A percentile compares a stretch with the other conserved stretches of the same genome.
These are phyloP conservation scores for Campoplex nolae DNA, from an alignment of 2,888 invertebrate species.

Conservation along the genomic window DNA sequence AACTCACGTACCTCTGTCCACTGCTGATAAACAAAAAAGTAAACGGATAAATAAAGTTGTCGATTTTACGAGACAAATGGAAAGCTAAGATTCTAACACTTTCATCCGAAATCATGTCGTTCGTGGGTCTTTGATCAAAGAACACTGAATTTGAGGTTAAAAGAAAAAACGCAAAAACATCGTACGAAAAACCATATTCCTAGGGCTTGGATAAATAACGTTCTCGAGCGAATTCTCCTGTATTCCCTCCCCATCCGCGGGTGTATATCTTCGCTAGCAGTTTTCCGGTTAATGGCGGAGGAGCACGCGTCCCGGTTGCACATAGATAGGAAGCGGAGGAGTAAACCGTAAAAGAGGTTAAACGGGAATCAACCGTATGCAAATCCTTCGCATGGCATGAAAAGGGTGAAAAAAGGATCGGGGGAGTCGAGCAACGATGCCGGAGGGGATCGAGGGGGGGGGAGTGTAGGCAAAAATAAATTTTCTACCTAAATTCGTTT, in stretches of 20 bases:
- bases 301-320: slow-evolving; percentile 53
- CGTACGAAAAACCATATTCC: slow-evolving; percentile 13
- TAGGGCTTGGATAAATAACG: slow-evolving; percentile 26
- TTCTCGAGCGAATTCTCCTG: slow-evolving; percentile 25
- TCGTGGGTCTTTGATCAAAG: no score
- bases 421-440: no score
- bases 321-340: slow-evolving; percentile 39
- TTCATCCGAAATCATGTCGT: background rate
- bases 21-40: background rate
- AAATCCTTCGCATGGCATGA: slow-evolving; percentile 27
- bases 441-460: background rate
- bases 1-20: background rate
- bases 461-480: slow-evolving; percentile 55
- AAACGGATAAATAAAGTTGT: background rate
- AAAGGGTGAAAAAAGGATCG: slow-evolving; percentile 7
- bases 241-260: slow-evolving; percentile 13
- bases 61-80: background rate
- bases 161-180: background rate
- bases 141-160: background rate
- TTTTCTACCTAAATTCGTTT: slow-evolving; percentile 64
- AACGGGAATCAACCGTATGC: slow-evolving; percentile 67
- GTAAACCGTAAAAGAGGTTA: slow-evolving; percentile 65
- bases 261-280: slow-evolving; percentile 55
- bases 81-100: background rate
- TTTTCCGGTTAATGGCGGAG: slow-evolving; percentile 61